phyloP scores from a whole-genome alignment of 1,140 invertebrate species.

The Philotrypesis tridentata region DNA sequence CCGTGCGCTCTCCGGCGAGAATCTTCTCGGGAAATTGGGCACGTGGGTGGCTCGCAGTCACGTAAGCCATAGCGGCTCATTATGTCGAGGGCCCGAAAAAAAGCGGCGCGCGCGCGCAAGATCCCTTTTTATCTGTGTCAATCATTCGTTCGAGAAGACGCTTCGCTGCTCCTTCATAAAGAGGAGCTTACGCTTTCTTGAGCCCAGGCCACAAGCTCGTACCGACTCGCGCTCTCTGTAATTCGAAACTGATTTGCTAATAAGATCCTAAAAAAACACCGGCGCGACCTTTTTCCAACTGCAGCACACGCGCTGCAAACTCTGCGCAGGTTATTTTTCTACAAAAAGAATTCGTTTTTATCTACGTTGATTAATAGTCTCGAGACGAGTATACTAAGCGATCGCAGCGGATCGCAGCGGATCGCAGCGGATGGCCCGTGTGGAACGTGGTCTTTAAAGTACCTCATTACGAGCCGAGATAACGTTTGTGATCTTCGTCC shows the following conservation, averaged over 20 bases:
- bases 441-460: conserved; percentile 31
- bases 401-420: no score
- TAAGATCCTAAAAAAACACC: conserved; percentile 29
- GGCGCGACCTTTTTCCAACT: neutral
- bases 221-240: conserved; percentile 19
- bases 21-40: conserved; percentile 58
- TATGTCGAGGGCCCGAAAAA: conserved; percentile 14
- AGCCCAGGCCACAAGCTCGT: neutral
- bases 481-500: conserved; percentile 40
- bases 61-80: neutral
- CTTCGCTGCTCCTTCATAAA: conserved; percentile 40
- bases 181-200: neutral
- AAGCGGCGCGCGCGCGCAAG: neutral
- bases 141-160: conserved; percentile 11
- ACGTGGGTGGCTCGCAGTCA: conserved; percentile 62
- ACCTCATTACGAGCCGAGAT: conserved; percentile 35
- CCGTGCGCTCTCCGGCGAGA: conserved; percentile 28
- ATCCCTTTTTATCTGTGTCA: conserved; percentile 7
- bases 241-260: conserved; percentile 46
- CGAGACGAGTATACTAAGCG: conserved; percentile 17
- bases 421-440: conserved; percentile 11
- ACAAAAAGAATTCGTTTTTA: no score
- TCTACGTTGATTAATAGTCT: conserved; percentile 10
- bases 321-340: no score
- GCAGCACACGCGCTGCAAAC: neutral